These are phyloP conservation scores for Aphrophora alni DNA, from an alignment of 2,888 invertebrate genomes.

Conservation along the genomic window DNA sequence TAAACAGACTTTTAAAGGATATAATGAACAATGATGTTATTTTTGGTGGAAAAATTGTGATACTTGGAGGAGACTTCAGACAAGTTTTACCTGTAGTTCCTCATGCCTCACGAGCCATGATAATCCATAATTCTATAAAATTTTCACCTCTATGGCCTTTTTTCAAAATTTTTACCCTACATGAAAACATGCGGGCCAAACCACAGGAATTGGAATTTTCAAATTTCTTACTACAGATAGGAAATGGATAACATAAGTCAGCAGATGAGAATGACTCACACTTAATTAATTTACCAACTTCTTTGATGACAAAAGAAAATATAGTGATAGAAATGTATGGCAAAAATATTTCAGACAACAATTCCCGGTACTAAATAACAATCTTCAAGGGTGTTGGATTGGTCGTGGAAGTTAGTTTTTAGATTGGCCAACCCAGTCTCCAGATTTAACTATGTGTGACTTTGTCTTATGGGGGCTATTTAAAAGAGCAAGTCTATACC, in stretches of 20 bases:
- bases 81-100: constrained; percentile 28
- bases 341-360: neutral
- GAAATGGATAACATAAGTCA: neutral
- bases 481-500: no score
- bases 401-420: no score
- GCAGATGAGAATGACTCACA: neutral
- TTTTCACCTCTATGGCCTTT: neutral
- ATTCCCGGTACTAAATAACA: no score
- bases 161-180: no score
- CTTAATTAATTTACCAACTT: neutral
- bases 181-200: neutral
- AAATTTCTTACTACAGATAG: neutral
- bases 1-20: constrained; percentile 47
- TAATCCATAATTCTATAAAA: constrained; percentile 7
- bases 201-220: constrained; percentile 7
- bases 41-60: constrained; percentile 49
- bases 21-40: constrained; percentile 47
- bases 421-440: no score
- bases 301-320: neutral
- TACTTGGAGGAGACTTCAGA: constrained; percentile 42
- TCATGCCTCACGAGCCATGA: neutral
- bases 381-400: no score
- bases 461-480: no score
- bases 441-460: no score
- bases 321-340: constrained; percentile 21